Evolutionary conservation across 2,113 vertebrate species (phyloP), one percentile per base, ranked within the genome.

Genomic region (Pogonocichla stellata): DNA sequence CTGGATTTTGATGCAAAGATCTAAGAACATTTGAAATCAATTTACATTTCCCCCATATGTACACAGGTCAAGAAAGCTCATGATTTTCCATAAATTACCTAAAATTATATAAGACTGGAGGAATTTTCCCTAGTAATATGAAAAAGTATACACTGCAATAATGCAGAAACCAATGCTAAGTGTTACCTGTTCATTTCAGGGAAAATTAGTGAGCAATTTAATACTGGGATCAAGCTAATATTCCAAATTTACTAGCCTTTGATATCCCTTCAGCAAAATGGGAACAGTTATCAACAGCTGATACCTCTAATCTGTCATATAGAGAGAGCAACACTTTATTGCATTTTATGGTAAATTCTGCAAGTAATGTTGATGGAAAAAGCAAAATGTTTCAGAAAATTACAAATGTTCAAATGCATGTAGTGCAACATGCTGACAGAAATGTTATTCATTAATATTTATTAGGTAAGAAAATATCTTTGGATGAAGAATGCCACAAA

Each of bases 321-420:
- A 86, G 7, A 89, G 22, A 11, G 23, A 69, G 23, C 5, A 60
- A 43, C 28, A 60, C 22, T 69, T 69, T 36, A 77, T 0, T 43
- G 31, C 56, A 62, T 50, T 36, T 48, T 20, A 42, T 43, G 8
- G 19, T 23, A 56, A 70, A 83, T 77, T 62, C 64, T 83, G 18
- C 34, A 90, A 70, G n/a, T 62, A 70, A 56, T 4, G 10, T 38
- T 45, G 45, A 40, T 9, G 19, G 66, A 58, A 92, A 73, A 91
- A 40, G 54, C 16, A 86, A 53, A 80, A 73, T 15, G 28, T 50
- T 87, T 77, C 47, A 88, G 48, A 65, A 57, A 67, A 81, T 22
- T 1, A 70, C 34, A 70, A 91, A 43, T 18, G 48, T 34, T 69
- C 53, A 72, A 64, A 58, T 16, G 20, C 40, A 60, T 0, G 0